phyloP scores from a whole-genome alignment of 92 coral and sea anemone species.

The Muricea muricata region DNA sequence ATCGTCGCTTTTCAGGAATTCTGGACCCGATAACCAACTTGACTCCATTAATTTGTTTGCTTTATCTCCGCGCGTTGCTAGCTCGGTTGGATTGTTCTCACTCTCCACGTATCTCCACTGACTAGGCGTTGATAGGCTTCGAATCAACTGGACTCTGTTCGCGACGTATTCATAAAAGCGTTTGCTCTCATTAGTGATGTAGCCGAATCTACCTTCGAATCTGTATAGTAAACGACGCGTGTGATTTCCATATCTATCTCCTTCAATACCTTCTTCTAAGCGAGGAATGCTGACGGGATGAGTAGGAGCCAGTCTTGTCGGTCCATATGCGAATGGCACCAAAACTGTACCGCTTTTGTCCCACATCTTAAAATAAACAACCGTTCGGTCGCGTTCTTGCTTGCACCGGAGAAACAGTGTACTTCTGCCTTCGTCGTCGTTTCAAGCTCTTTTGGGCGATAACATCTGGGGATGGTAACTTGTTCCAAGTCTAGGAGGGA shows the following conservation, averaged over 20 bases:
- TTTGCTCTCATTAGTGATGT: conserved; percentile 44
- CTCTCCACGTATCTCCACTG: neutral
- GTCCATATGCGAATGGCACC: neutral
- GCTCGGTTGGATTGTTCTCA: neutral
- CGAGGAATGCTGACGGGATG: neutral
- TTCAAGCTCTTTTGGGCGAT: neutral
- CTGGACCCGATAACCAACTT: conserved; percentile 30
- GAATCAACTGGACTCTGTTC: conserved; percentile 55
- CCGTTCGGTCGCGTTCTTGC: neutral
- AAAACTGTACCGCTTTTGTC: neutral
- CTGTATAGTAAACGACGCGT: neutral
- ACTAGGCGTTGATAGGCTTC: conserved; percentile 28
- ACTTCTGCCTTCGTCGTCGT: neutral
- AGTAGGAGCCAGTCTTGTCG: neutral
- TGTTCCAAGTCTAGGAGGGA: neutral
- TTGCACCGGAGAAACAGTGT: neutral
- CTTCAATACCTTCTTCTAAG: conserved; percentile 30
- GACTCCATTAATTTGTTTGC: conserved; percentile 25
- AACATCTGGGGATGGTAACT: neutral
- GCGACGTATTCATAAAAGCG: conserved; percentile 63
- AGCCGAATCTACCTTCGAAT: neutral
- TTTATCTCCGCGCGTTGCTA: too few species aligned
- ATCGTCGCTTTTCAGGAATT: too few species aligned
- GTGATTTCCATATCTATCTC: conserved; percentile 52
- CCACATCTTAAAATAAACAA: neutral